Evolutionary conservation across 1,140 invertebrate genomes (phyloP), one percentile per base, ranked within the genome.

Genomic region (Neomicropteryx cornuta): DNA sequence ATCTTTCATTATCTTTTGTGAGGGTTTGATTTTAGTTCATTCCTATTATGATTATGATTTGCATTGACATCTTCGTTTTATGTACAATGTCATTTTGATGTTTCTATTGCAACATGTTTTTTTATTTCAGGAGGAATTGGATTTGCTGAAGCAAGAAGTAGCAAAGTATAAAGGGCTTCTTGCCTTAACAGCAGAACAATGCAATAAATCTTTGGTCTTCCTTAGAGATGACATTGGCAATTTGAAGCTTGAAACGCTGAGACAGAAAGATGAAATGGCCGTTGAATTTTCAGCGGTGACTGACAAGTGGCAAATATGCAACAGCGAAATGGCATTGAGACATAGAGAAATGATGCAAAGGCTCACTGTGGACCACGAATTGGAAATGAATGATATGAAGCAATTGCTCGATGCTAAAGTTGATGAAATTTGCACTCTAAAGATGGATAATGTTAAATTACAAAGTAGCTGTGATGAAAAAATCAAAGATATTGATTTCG

Each of bases 321-420:
- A 68, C 17, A 47, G 54, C 18, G 70, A 75, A 43, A 63, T 57
- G 11, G 68, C 73, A 29, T 48, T 65, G 4, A 62, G 66, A 32
- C 62, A 79, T 31, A 60, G 72, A 5, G 72, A 78, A 46, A 63
- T 71, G 28, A 63, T 75, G 4, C 72, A 77, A 34, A 66, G 71
- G 39, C 42, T 80, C 5, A 72, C 70, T 8, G 61, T 79, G 6
- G 75, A 79, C 44, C 77, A 82, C 47, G 76, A 83, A 49, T 49
- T 76, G 23, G 76, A 83, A 51, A 55, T 83, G 30, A 68, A 69
- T 19, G 71, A 74, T 44, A 59, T 78, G 43, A 74, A 73, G 49
- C 68, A 73, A 33, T 38, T 68, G 4, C 50, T 74, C 1, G 56
- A 60, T 29, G 51, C 48, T 5, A 73, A 71, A 47, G 70, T 75